Evolutionary conservation across 2,797 vertebrate genomes (phyloP), one percentile per base, ranked within the genome.

Genomic region (Arrhamphus sclerolepis): DNA sequence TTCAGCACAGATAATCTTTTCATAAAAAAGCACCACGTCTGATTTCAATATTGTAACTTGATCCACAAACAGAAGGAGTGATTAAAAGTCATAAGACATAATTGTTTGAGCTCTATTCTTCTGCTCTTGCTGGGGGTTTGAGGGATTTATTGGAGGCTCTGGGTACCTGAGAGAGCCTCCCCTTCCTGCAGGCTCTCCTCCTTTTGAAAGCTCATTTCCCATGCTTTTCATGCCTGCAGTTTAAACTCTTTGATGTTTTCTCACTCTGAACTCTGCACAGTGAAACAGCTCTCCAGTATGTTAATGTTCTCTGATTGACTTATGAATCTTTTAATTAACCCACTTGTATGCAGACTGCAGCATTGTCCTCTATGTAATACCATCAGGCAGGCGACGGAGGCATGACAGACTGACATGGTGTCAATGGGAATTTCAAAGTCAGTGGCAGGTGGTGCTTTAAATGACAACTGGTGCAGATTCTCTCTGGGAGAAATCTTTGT

Each of bases 241-340:
- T 79, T 75, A 76, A 87, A 80, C 19, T 79, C 85, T 93, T 91
- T 92, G 89, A 93, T 90, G 90, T 91, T 82, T 73, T 66, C 73
- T 76, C 47, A 28, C 60, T 18, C 65, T 66, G 67, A 88, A 84
- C 67, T 56, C 58, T 44, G 62, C 62, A 59, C 81, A 81, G 66
- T 81, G 80, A 68, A 83, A 61, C 71, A 47, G 46, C 78, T 78
- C 81, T 54, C 19, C 5, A 61, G 52, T 85, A 83, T 82, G 83
- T 83, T 88, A 89, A 89, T 90, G 70, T 81, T 75, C 80, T 64
- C 71, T 77, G 81, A 86, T 86, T 88, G 88, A 89, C 84, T 87
- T 83, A 46, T 72, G 81, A 81, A 72, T 83, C 74, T 76, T 82
- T 88, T 87, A 86, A 91, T 92, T 89, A 90, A 89, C 62, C 81